phyloP scores from a whole-genome alignment of 2,113 vertebrate species.

The Pardalotus punctatus region DNA sequence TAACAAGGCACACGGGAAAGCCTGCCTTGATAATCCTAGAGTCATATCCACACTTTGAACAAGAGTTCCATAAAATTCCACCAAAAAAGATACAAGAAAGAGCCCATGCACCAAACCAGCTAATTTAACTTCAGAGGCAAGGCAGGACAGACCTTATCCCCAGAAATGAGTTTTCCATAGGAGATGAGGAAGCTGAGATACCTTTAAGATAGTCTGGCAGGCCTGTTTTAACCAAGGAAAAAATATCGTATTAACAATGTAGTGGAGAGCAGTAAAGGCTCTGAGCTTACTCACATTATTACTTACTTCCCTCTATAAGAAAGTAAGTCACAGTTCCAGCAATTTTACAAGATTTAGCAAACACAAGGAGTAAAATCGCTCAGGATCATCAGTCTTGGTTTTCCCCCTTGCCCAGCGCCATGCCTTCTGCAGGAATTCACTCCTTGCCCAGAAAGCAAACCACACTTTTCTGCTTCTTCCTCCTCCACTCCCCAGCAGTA shows the following conservation, averaged over 20 bases:
- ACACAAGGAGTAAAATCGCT: not conserved
- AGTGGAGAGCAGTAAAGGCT: not conserved
- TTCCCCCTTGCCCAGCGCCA: fast-evolving
- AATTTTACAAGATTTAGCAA: not conserved
- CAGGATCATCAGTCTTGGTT: not conserved
- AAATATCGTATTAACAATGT: not conserved
- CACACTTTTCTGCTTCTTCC: not conserved
- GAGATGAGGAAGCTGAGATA: not conserved
- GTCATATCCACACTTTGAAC: not conserved
- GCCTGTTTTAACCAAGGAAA: not conserved
- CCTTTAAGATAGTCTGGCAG: not conserved
- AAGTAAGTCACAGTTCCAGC: not conserved
- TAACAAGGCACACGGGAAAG: not conserved
- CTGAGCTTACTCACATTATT: not conserved
- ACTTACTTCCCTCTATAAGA: not conserved
- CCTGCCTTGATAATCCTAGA: not conserved
- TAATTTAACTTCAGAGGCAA: not conserved
- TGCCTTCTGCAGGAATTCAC: not conserved
- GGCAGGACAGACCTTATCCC: not conserved
- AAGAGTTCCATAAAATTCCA: not conserved
- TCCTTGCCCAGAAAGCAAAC: not conserved
- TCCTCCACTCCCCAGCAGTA: not conserved
- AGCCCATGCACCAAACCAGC: not conserved
- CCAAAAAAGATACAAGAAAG: not conserved
- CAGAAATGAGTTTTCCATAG: not conserved